phyloP scores from a whole-genome alignment of 2,888 invertebrate genomes.

The Monoplex corrugatus region DNA sequence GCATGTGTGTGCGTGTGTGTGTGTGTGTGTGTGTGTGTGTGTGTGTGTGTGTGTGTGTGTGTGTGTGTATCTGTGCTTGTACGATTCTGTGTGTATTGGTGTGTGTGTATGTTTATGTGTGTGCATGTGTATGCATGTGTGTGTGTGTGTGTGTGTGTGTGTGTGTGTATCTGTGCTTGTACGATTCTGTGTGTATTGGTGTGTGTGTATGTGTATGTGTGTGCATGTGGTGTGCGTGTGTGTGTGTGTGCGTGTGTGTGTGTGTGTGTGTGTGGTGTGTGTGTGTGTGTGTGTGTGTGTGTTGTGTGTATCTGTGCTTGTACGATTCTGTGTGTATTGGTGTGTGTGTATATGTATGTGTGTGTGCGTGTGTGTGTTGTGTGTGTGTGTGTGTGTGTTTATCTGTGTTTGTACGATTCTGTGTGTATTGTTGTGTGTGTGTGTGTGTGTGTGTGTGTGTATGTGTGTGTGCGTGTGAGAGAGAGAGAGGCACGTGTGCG shows the following conservation, averaged over 20 bases:
- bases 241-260: not conserved
- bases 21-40: not conserved
- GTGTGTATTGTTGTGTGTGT: not conserved
- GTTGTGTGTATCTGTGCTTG: not conserved
- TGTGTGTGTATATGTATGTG: not conserved
- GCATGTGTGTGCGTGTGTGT: not conserved
- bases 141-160: not conserved
- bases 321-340: not conserved
- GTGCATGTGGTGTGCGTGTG: not conserved
- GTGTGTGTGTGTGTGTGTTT: not conserved
- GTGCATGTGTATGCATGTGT: not conserved
- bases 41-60: not conserved
- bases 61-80: not conserved
- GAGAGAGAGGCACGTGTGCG: too few species aligned
- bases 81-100: not conserved
- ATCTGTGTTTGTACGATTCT: not conserved
- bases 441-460: not conserved
- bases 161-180: not conserved
- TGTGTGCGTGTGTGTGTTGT: not conserved
- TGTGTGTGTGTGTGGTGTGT: not conserved
- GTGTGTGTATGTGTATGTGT: not conserved
- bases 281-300: not conserved
- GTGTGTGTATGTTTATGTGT: not conserved
- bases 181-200: too few species aligned
- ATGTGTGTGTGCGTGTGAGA: too few species aligned